These are phyloP conservation scores for Porphyrio hochstetteri DNA, from an alignment of 2,113 vertebrate genomes.

Conservation along the genomic window DNA sequence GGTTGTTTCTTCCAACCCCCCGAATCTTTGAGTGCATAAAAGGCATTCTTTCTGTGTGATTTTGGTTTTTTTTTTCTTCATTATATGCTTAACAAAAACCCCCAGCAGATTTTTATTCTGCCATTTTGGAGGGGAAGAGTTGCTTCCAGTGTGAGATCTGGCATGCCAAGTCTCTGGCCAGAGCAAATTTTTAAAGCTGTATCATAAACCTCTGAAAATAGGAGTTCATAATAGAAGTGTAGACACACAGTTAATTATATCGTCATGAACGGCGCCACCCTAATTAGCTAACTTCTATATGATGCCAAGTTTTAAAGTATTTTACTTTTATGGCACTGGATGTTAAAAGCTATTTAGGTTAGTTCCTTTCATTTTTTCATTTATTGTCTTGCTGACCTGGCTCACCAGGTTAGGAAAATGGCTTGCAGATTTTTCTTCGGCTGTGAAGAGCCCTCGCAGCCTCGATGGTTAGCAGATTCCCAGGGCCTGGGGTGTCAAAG, in stretches of 20 bases:
- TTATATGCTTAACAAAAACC: not conserved
- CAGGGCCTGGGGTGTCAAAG: not conserved
- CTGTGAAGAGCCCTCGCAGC: not conserved
- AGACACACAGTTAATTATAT: conserved; percentile 79
- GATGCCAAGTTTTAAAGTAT: conserved; percentile 75
- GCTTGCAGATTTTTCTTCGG: conserved; percentile 43
- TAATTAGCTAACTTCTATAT: conserved; percentile 74
- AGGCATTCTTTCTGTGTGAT: not conserved
- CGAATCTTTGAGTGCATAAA: not conserved
- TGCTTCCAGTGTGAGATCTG: conserved; percentile 19
- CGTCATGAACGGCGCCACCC: conserved; percentile 73
- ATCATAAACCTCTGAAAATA: conserved; percentile 73
- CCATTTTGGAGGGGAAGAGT: conserved; percentile 15
- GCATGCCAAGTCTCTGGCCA: conserved; percentile 50
- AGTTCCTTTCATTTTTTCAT: conserved; percentile 46
- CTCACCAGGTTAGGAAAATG: conserved; percentile 57
- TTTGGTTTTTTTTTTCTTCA: not conserved
- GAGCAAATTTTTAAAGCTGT: conserved; percentile 64
- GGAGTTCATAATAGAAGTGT: conserved; percentile 73
- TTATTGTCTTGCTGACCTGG: conserved; percentile 47
- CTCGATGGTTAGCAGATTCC: not conserved
- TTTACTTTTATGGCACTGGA: conserved; percentile 68
- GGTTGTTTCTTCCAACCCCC: not conserved
- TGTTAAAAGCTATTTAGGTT: conserved; percentile 61
- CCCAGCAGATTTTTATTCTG: not conserved